These are phyloP conservation scores for Plestiodon gilberti DNA, from an alignment of 2,113 vertebrate genomes.

Conservation along the genomic window DNA sequence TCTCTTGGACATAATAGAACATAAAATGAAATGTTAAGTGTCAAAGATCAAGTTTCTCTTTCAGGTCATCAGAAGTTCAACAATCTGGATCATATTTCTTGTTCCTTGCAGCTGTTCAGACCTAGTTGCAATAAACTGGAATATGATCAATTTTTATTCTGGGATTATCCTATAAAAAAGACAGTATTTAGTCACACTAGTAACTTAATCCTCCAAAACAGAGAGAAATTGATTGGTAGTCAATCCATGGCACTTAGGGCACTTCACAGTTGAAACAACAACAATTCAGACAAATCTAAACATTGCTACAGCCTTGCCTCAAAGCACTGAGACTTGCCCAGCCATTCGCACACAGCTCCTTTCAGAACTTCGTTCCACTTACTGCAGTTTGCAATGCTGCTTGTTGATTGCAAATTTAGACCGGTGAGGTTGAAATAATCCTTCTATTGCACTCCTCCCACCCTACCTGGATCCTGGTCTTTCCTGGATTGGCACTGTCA, in stretches of 20 bases:
- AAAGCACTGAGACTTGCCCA: neutral
- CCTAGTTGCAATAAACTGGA: constrained; percentile 46
- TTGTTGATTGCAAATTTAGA: neutral
- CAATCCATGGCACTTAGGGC: neutral
- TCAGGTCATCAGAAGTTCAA: constrained; percentile 58
- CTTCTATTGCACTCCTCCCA: neutral
- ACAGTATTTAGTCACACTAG: neutral
- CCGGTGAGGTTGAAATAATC: neutral
- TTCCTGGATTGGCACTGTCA: neutral
- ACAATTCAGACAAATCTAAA: neutral
- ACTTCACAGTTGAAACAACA: neutral
- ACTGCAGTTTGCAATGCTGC: neutral
- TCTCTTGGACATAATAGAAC: constrained; percentile 48
- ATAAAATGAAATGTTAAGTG: constrained; percentile 28
- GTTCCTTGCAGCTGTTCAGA: constrained; percentile 41
- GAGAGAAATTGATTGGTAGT: neutral
- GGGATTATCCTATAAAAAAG: constrained; percentile 13
- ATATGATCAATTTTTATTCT: constrained; percentile 6
- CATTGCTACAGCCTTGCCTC: neutral
- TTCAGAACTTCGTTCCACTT: neutral
- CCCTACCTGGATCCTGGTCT: neutral
- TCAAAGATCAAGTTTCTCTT: constrained; percentile 45
- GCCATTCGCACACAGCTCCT: neutral
- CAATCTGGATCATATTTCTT: constrained; percentile 40
- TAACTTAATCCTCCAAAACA: constrained; percentile 31